phyloP scores from a whole-genome alignment of 2,113 vertebrate species.

The Pholis gunnellus region DNA sequence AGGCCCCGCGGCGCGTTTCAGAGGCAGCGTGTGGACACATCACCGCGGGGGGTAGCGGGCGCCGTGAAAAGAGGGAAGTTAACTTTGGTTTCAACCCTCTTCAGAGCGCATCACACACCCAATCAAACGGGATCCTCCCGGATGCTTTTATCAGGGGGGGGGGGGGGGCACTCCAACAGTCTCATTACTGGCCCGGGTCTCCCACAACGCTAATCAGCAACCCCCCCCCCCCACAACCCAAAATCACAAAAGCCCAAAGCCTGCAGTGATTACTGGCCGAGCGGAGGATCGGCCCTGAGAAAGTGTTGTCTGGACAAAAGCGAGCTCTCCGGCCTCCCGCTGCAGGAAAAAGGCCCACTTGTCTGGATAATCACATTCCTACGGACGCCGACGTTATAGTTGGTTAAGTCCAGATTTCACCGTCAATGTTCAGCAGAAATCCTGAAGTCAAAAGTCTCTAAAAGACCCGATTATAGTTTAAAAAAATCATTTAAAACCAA shows the following conservation, averaged over 20 bases:
- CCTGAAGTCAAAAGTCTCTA: neutral
- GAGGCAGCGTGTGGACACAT: constrained; percentile 73
- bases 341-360: constrained; percentile 45
- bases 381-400: neutral
- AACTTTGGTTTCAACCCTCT: constrained; percentile 82
- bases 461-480: neutral
- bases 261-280: constrained; percentile 53
- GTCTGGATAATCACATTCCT: constrained; percentile 56
- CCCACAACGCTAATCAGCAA: constrained; percentile 67
- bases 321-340: constrained; percentile 33
- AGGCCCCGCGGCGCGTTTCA: constrained; percentile 76
- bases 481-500: neutral
- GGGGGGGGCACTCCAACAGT: constrained; percentile 54
- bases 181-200: constrained; percentile 67
- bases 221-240: neutral
- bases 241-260: constrained; percentile 61
- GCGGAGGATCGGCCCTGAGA: constrained; percentile 59
- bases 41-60: constrained; percentile 72
- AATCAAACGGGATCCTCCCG: constrained; percentile 62
- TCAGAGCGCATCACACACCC: constrained; percentile 62
- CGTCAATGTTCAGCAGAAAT: neutral
- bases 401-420: neutral
- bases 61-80: constrained; percentile 79
- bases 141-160: constrained; percentile 66
- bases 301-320: constrained; percentile 66